Evolutionary conservation across 2,888 invertebrate species (phyloP), one percentile per base, ranked within the genome.

Genomic region (Encarsia formosa): DNA sequence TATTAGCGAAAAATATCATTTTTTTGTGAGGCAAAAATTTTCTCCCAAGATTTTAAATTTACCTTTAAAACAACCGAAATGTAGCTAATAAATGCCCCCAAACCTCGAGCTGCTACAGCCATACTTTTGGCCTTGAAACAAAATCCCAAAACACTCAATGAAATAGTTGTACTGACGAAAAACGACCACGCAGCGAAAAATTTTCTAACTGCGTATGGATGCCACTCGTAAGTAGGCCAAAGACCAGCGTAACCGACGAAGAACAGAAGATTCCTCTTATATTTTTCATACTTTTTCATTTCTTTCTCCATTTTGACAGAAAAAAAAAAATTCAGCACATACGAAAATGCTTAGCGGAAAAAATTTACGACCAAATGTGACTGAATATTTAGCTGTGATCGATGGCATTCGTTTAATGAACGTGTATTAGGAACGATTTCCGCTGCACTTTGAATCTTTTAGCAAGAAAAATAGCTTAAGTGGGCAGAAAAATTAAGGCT

Each of bases 11-110:
- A n/a, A n/a, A n/a, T n/a, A n/a, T n/a, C n/a, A n/a, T n/a, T n/a
- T n/a, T n/a, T n/a, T n/a, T n/a, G n/a, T n/a, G n/a, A n/a, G n/a
- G n/a, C n/a, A n/a, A n/a, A n/a, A n/a, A n/a, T n/a, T 13, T 35
- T 35, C 35, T n/a, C 6, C 35, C 35, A 13, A 35, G 9, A n/a
- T 15, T 35, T 15, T 6, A 6, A 6, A 15, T 34, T 11, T 23
- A 55, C 54, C 48, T 51, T 55, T 1, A 55, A 3, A 11, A 26
- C 37, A 4, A 22, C 20, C 9, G 50, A 38, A 1, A 23, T 39
- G 11, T 47, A 59, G 18, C 60, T 58, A 18, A 57, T 45, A 31
- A 57, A 31, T 4, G 58, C 39, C 13, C 60, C 60, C 18, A 62
- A 37, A 35, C 60, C 58, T 24, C 50, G 57, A 4, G 59, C 56